Percentiles rank a stretch among this genome's conserved stretches.
These are phyloP conservation scores for Kobus ellipsiprymnus DNA, from an alignment of 2,113 vertebrate species.

Conservation along the genomic window DNA sequence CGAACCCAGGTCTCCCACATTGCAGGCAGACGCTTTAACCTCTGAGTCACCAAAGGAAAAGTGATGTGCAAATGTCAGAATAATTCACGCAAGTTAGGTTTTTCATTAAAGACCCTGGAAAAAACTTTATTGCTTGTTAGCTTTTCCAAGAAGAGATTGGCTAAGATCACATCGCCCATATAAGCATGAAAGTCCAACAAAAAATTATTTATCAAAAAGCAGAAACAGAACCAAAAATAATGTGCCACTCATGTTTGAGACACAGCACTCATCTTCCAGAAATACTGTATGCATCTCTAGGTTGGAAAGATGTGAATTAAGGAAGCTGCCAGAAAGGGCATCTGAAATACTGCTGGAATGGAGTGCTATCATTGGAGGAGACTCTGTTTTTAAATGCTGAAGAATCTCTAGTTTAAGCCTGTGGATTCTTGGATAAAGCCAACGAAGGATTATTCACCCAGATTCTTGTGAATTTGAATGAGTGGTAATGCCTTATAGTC, in stretches of 20 bases:
- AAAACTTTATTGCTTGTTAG: not conserved
- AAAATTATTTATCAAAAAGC: not conserved
- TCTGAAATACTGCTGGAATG: not conserved
- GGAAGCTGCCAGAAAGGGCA: not conserved
- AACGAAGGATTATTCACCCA: not conserved
- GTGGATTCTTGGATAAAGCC: not conserved
- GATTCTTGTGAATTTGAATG: slow-evolving; percentile 1
- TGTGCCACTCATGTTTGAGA: not conserved
- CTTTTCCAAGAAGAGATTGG: not conserved
- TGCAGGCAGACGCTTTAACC: too few relatives aligned
- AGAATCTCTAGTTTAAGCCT: not conserved
- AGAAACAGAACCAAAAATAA: not conserved
- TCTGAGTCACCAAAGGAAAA: not conserved
- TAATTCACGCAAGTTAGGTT: not conserved
- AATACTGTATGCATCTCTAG: not conserved
- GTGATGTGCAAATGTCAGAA: not conserved
- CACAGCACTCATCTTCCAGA: not conserved
- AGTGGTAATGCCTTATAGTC: not conserved
- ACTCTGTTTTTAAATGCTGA: not conserved
- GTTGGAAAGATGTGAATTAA: not conserved
- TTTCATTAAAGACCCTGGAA: not conserved
- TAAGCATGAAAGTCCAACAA: not conserved
- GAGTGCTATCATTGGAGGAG: not conserved
- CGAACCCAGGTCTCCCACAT: too few relatives aligned
- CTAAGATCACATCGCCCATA: not conserved